Percentiles rank a stretch among this genome's conserved stretches.
phyloP scores from a whole-genome alignment of 2,113 vertebrate genomes.

The Chunga burmeisteri region DNA sequence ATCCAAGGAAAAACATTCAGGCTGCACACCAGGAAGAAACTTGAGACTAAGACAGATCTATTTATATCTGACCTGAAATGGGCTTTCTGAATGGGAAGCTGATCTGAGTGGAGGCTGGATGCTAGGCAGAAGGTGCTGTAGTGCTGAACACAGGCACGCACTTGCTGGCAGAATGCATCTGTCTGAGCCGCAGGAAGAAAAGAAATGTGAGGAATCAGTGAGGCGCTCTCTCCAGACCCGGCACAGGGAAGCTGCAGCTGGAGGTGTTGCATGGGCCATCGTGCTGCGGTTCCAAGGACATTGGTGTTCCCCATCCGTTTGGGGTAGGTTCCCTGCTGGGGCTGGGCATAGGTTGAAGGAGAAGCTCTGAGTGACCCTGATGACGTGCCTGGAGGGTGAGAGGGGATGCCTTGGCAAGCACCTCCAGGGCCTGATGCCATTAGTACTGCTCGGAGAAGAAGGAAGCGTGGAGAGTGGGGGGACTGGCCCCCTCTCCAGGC shows the following conservation, averaged over 20 bases:
- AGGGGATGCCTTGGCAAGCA: not conserved
- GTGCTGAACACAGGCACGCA: slow-evolving; percentile 22
- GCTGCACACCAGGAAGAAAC: slow-evolving; percentile 61
- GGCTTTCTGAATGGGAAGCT: slow-evolving; percentile 64
- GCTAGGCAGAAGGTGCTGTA: slow-evolving; percentile 41
- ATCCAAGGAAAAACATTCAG: slow-evolving; percentile 58
- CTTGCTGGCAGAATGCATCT: not conserved
- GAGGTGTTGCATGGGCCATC: not conserved
- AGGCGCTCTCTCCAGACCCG: not conserved
- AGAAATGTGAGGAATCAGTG: not conserved
- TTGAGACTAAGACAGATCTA: slow-evolving; percentile 63
- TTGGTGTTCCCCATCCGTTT: not conserved
- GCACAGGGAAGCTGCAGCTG: not conserved
- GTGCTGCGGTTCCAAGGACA: not conserved
- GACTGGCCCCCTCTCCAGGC: slow-evolving; percentile 50
- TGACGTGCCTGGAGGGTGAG: not conserved
- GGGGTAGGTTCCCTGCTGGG: not conserved
- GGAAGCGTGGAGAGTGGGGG: slow-evolving; percentile 16
- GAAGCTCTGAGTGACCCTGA: slow-evolving; percentile 11
- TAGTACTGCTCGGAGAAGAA: slow-evolving; percentile 73
- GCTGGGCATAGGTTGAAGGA: slow-evolving; percentile 4
- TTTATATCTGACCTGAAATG: slow-evolving; percentile 72
- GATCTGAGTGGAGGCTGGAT: slow-evolving; percentile 51
- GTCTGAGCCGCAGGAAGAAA: slow-evolving; percentile 11
- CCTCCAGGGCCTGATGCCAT: not conserved